Conservation (phyloP, 2,888 invertebrate genomes). For the Ennomos erosarius region DNA sequence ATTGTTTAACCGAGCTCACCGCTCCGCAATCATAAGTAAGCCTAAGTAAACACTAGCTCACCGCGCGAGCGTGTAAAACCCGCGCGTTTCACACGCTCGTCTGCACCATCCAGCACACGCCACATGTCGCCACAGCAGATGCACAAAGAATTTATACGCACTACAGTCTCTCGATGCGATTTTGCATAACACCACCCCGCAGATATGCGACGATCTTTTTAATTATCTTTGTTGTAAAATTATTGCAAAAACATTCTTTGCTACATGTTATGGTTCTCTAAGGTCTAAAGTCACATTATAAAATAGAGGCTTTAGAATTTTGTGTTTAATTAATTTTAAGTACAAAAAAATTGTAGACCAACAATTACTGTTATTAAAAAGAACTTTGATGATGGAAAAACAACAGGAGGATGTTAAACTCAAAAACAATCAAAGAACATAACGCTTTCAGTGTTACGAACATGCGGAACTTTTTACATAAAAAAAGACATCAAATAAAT, state of each 20-base stretch:
- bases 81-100: conserved; percentile 11
- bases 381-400: too few species aligned
- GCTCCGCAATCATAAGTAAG: conserved; percentile 27
- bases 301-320: too few species aligned
- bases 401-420: not conserved
- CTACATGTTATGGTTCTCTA: too few species aligned
- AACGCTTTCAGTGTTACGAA: conserved; percentile 8
- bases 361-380: too few species aligned
- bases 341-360: too few species aligned
- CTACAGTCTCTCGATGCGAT: conserved; percentile 28
- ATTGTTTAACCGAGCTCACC: conserved; percentile 17
- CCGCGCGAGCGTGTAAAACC: conserved; percentile 2
- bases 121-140: conserved; percentile 38
- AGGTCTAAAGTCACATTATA: too few species aligned
- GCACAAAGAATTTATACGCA: conserved; percentile 38
- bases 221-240: conserved; percentile 7
- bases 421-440: conserved; percentile 10
- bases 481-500: conserved; percentile 9
- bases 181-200: conserved; percentile 31
- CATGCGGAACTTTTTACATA: conserved; percentile 17
- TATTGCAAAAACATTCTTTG: too few species aligned
- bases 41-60: conserved; percentile 18
- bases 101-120: conserved; percentile 8
- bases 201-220: conserved; percentile 15
- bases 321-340: too few species aligned